A percentile compares a stretch with the other conserved stretches of the same genome.
These are phyloP conservation scores for Ischnura elegans DNA, from an alignment of 2,888 invertebrate genomes.

Conservation along the genomic window DNA sequence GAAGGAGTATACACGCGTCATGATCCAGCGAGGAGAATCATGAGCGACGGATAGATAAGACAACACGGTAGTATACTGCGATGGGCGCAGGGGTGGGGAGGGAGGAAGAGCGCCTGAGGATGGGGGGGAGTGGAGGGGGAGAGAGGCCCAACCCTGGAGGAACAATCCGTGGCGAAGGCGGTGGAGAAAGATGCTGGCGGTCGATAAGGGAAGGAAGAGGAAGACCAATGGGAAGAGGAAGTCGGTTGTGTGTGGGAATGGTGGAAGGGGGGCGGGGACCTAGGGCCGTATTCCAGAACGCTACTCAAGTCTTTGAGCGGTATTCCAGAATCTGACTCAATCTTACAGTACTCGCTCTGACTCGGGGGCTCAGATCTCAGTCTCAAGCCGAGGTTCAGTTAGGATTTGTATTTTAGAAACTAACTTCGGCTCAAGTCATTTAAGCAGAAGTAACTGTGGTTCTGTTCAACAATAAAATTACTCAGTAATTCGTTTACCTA, in stretches of 20 bases:
- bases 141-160: slow-evolving; percentile 41
- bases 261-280: slow-evolving; percentile 28
- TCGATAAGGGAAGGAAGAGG: slow-evolving; percentile 33
- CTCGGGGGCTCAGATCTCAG: no score
- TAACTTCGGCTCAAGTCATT: no score
- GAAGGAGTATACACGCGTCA: slow-evolving; percentile 63
- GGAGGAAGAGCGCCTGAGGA: slow-evolving; percentile 43
- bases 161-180: slow-evolving; percentile 52
- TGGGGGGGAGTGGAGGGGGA: slow-evolving; percentile 3
- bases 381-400: no score
- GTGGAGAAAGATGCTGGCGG: slow-evolving; percentile 12
- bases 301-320: no score
- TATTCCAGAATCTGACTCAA: no score
- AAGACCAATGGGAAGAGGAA: slow-evolving; percentile 53
- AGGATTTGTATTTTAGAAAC: no score
- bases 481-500: no score
- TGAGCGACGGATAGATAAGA: slow-evolving; percentile 65
- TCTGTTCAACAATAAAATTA: no score
- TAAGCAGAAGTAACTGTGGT: no score
- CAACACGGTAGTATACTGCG: slow-evolving; percentile 61
- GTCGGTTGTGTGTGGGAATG: slow-evolving; percentile 17
- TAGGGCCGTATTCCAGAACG: neutral
- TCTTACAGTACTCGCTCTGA: no score
- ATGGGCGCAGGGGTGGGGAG: slow-evolving; percentile 44
- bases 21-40: slow-evolving; percentile 54